A percentile compares a stretch with the other conserved stretches of the same genome.
These are phyloP conservation scores for Hydractinia echinata DNA, from an alignment of 30 jellyfish, hydroid and myxozoan genomes.

Conservation along the genomic window DNA sequence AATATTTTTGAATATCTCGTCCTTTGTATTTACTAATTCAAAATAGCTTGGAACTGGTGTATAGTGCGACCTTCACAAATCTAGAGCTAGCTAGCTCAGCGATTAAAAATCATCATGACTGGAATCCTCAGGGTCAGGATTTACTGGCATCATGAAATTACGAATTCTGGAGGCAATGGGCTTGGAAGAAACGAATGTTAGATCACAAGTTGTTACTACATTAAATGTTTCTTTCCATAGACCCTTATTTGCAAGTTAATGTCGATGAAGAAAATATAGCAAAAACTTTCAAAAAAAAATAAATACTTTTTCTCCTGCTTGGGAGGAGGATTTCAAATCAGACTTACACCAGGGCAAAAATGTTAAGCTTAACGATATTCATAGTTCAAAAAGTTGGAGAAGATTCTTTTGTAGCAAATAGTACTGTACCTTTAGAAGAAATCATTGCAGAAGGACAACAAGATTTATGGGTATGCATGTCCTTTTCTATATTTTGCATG, in stretches of 20 bases:
- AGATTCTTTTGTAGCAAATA: slow-evolving; percentile 91
- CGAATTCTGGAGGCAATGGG: slow-evolving; percentile 90
- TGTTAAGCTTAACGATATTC: slow-evolving; percentile 76
- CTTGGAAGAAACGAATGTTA: slow-evolving; percentile 73
- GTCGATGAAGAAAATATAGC: slow-evolving; percentile 93
- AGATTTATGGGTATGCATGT: slow-evolving; percentile 85
- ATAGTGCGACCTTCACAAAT: no score
- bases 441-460: slow-evolving; percentile 97
- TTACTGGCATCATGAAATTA: slow-evolving; percentile 88
- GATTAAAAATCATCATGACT: neutral
- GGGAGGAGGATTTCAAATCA: slow-evolving; percentile 92
- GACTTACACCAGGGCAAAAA: slow-evolving; percentile 74
- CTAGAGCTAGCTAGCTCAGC: neutral
- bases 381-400: slow-evolving; percentile 90
- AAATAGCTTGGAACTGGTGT: no score
- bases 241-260: slow-evolving; percentile 89
- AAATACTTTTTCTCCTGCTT: slow-evolving; percentile 80
- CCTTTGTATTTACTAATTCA: no score
- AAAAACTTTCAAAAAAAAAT: slow-evolving; percentile 66
- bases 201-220: slow-evolving; percentile 74
- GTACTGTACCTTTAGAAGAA: slow-evolving; percentile 80
- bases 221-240: slow-evolving; percentile 54
- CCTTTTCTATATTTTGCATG: no score
- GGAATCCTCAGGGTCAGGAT: slow-evolving; percentile 43
- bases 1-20: no score